Evolutionary conservation across 2,888 invertebrate genomes (phyloP).

Genomic region (Aquatica leii): DNA sequence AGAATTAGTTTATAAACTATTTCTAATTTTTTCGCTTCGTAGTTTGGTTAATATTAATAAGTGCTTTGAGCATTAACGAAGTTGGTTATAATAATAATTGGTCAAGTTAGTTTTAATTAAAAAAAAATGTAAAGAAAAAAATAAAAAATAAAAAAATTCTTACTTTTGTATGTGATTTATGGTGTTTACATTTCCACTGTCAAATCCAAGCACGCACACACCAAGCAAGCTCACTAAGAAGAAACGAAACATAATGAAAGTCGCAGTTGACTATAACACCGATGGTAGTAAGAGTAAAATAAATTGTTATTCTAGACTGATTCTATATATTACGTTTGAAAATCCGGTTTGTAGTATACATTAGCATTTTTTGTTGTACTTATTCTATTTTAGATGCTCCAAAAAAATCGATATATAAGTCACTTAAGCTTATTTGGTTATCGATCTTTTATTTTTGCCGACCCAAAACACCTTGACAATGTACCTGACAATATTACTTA

Average conservation of each 20-base stretch:
- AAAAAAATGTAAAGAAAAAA: background rate
- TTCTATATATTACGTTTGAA: slow-evolving; percentile 17
- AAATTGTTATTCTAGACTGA: slow-evolving; percentile 16
- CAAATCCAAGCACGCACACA: background rate
- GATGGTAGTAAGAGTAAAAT: no score
- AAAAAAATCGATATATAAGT: background rate
- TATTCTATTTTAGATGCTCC: background rate
- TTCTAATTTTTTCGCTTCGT: no score
- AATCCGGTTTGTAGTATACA: slow-evolving; percentile 31
- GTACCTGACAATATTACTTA: no score
- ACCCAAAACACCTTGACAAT: no score
- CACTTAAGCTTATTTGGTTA: no score
- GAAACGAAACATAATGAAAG: slow-evolving; percentile 17
- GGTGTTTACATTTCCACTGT: background rate
- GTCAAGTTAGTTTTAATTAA: no score
- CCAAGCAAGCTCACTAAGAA: background rate
- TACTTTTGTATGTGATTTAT: background rate
- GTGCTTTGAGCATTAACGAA: no score
- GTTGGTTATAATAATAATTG: no score
- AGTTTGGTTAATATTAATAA: no score
- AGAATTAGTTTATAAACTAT: no score
- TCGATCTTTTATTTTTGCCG: no score
- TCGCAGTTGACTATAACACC: slow-evolving; percentile 13
- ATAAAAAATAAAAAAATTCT: background rate
- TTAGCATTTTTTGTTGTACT: slow-evolving; percentile 11